Evolutionary conservation across 2,113 vertebrate species (phyloP).

Genomic region (Toxotes chatareus): DNA sequence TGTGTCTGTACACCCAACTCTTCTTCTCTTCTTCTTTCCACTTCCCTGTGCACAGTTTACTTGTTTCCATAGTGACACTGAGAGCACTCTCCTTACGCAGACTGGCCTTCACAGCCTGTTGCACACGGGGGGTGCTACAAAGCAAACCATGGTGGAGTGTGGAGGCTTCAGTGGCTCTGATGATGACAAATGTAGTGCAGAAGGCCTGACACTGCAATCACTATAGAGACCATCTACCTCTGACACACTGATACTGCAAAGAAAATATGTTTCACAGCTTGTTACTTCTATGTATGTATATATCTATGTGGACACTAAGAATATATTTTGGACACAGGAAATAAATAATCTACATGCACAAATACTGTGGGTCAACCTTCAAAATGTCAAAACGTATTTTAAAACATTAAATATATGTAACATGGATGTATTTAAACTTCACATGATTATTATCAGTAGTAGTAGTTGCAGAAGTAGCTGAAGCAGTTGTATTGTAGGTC

Average conservation of each 20-base stretch:
- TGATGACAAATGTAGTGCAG: slow-evolving; percentile 55
- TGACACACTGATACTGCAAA: slow-evolving; percentile 18
- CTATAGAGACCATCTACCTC: slow-evolving; percentile 23
- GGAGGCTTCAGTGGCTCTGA: slow-evolving; percentile 34
- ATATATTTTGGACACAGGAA: not conserved
- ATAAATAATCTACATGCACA: not conserved
- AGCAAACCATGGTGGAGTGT: slow-evolving; percentile 23
- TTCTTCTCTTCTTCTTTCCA: slow-evolving; percentile 19
- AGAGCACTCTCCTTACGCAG: slow-evolving; percentile 24
- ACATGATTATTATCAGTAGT: not conserved
- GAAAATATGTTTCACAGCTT: not conserved
- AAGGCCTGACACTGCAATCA: slow-evolving; percentile 46
- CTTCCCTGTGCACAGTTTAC: slow-evolving; percentile 69
- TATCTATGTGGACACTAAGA: not conserved
- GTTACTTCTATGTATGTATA: not conserved
- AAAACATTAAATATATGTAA: not conserved
- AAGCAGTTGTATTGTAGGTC: not conserved
- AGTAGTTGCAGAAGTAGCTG: not conserved
- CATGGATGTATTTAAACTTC: not conserved
- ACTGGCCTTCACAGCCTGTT: slow-evolving; percentile 34
- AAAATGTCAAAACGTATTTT: not conserved
- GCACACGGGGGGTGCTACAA: slow-evolving; percentile 37
- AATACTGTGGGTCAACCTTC: too few relatives aligned
- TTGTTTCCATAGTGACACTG: slow-evolving; percentile 77
- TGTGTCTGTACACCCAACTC: slow-evolving; percentile 20